A percentile compares a stretch with the other conserved stretches of the same genome.
These are phyloP conservation scores for Leptothorax acervorum DNA, from an alignment of 2,888 invertebrate genomes.

Conservation along the genomic window DNA sequence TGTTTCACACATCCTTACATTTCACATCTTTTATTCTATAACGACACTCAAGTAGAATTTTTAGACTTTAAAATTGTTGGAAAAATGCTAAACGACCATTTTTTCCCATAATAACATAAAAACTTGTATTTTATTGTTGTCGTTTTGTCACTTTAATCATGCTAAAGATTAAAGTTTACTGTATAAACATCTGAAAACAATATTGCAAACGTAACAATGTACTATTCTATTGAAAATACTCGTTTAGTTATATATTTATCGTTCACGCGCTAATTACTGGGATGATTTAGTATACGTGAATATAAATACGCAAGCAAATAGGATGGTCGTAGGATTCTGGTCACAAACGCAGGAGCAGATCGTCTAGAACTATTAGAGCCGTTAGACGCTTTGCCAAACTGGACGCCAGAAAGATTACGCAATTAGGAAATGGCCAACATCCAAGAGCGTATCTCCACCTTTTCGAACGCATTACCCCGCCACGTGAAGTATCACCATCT, in stretches of 20 bases:
- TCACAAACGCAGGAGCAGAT: slow-evolving; percentile 69
- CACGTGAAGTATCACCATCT: slow-evolving; percentile 32
- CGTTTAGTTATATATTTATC: background rate
- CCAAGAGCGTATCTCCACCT: slow-evolving; percentile 77
- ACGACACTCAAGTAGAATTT: background rate
- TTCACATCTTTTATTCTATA: background rate
- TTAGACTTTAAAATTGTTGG: background rate
- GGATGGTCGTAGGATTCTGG: slow-evolving; percentile 60
- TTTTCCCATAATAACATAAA: background rate
- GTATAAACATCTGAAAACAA: background rate
- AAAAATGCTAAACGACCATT: background rate
- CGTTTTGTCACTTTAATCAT: no score
- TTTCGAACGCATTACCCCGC: slow-evolving; percentile 39
- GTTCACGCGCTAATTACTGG: background rate
- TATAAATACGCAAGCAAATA: slow-evolving; percentile 40
- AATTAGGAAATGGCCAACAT: slow-evolving; percentile 83
- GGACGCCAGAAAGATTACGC: slow-evolving; percentile 82
- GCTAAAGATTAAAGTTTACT: no score
- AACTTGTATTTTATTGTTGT: no score
- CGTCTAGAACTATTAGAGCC: slow-evolving; percentile 77
- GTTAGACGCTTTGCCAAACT: slow-evolving; percentile 78
- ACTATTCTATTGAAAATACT: background rate
- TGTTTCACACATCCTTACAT: background rate
- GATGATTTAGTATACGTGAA: slow-evolving; percentile 14
- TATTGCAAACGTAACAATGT: background rate